phyloP scores from a whole-genome alignment of 37 sponge, comb jelly and placozoan species.

The Diacarnus erythraeanus region DNA sequence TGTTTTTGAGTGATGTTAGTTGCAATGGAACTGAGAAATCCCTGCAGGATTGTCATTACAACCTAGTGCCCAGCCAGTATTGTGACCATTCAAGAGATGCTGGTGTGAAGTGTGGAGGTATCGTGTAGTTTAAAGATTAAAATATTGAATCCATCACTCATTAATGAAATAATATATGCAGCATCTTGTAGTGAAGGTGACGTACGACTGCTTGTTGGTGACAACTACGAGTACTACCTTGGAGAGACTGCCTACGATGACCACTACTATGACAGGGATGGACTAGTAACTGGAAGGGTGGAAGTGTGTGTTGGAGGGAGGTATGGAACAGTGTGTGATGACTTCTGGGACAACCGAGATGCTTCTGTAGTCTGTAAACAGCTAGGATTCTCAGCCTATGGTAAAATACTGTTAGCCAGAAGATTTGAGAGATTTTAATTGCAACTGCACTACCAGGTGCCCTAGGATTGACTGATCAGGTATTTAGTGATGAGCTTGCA shows the following conservation, averaged over 20 bases:
- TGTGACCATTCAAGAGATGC: conserved; percentile 19
- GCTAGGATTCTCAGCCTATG: conserved; percentile 47
- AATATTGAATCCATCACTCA: too few species aligned
- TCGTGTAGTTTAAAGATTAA: neutral
- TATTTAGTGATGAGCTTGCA: neutral
- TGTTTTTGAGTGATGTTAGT: conserved; percentile 19
- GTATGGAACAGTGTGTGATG: conserved; percentile 39
- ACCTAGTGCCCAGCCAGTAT: neutral
- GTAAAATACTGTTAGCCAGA: neutral
- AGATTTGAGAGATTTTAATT: too few species aligned
- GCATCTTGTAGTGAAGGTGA: conserved; percentile 21
- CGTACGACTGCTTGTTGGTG: conserved; percentile 19
- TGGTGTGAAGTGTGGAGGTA: conserved; percentile 29
- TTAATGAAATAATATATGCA: too few species aligned
- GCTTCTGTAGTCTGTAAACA: conserved; percentile 45
- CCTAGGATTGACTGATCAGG: neutral
- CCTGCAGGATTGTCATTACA: neutral
- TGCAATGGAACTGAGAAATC: conserved; percentile 27
- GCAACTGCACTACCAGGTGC: neutral
- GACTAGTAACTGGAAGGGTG: conserved; percentile 30
- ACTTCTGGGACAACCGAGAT: conserved; percentile 25
- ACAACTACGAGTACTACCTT: conserved; percentile 1
- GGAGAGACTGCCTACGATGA: conserved; percentile 10
- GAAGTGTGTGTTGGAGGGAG: conserved; percentile 40
- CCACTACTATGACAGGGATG: conserved; percentile 7